Conservation (phyloP, 1,140 invertebrate species). For the Phortica variegata region DNA sequence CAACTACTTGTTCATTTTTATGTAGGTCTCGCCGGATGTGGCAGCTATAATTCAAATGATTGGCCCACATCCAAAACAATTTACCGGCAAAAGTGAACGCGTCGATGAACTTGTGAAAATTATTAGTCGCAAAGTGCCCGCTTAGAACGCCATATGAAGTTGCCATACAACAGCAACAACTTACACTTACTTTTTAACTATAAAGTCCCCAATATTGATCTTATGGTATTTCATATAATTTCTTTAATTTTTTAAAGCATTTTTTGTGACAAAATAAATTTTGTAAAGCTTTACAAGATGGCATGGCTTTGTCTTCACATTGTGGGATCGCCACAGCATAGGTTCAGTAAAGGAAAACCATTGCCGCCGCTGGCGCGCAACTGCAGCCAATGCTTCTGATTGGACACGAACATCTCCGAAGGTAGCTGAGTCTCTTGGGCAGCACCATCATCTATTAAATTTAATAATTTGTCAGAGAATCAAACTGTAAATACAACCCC, state of each 20-base stretch:
- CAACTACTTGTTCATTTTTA: slow-evolving; percentile 4
- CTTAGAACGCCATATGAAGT: slow-evolving; percentile 17
- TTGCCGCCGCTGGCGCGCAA: slow-evolving; percentile 62
- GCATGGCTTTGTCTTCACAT: slow-evolving; percentile 13
- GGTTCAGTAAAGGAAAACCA: slow-evolving; percentile 40
- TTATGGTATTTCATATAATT: slow-evolving; percentile 26
- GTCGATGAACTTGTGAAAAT: slow-evolving; percentile 79
- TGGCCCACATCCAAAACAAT: slow-evolving; percentile 81
- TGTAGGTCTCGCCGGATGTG: slow-evolving; percentile 68
- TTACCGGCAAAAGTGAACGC: slow-evolving; percentile 76
- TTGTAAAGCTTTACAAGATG: slow-evolving; percentile 37
- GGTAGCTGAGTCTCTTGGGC: slow-evolving; percentile 65
- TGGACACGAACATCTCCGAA: slow-evolving; percentile 86
- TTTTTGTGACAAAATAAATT: slow-evolving; percentile 51
- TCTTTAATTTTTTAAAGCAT: slow-evolving; percentile 45
- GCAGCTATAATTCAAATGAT: slow-evolving; percentile 89
- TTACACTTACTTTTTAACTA: slow-evolving; percentile 11
- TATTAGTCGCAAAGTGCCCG: slow-evolving; percentile 65
- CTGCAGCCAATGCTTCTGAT: slow-evolving; percentile 83
- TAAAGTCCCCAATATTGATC: slow-evolving; percentile 7
- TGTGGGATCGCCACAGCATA: slow-evolving; percentile 41
- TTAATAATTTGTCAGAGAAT: not conserved
- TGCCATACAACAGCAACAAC: slow-evolving; percentile 4
- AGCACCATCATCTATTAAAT: slow-evolving; percentile 31
- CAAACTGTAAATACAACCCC: not conserved